Evolutionary conservation across 1,140 invertebrate species (phyloP).

Genomic region (Sinella curviseta): DNA sequence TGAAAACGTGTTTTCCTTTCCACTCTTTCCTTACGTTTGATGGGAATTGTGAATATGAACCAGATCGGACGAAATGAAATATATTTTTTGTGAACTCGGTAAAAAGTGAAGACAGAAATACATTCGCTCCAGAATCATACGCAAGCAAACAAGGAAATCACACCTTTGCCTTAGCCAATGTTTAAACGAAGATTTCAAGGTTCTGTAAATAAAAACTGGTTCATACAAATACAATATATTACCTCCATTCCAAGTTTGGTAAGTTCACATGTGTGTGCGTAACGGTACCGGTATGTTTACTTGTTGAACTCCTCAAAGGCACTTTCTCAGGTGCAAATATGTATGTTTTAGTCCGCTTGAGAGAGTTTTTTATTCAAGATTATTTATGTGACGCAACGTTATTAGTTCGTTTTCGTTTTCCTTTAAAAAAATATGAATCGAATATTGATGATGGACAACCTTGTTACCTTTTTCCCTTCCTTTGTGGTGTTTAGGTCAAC

Average conservation of each 20-base stretch:
- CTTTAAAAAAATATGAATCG: no score
- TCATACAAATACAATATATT: background rate
- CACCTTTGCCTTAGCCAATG: no score
- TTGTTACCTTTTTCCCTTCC: background rate
- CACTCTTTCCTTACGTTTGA: no score
- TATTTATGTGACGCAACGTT: no score
- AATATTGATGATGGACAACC: background rate
- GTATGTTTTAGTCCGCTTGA: no score
- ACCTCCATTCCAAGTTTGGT: background rate
- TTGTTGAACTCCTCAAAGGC: background rate
- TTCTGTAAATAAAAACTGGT: constrained; percentile 16
- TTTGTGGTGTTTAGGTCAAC: background rate
- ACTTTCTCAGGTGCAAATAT: background rate
- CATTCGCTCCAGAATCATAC: background rate
- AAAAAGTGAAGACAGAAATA: background rate
- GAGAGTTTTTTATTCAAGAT: no score
- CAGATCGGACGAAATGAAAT: no score
- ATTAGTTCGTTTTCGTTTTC: no score
- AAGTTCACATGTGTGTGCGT: background rate
- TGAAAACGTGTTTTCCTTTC: background rate
- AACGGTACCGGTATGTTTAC: background rate
- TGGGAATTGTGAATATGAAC: no score
- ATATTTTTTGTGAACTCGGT: no score
- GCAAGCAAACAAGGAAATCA: background rate
- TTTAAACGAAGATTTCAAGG: no score